Conservation (phyloP, 2,797 vertebrate species). For the Triplophysa yarkandensis region DNA sequence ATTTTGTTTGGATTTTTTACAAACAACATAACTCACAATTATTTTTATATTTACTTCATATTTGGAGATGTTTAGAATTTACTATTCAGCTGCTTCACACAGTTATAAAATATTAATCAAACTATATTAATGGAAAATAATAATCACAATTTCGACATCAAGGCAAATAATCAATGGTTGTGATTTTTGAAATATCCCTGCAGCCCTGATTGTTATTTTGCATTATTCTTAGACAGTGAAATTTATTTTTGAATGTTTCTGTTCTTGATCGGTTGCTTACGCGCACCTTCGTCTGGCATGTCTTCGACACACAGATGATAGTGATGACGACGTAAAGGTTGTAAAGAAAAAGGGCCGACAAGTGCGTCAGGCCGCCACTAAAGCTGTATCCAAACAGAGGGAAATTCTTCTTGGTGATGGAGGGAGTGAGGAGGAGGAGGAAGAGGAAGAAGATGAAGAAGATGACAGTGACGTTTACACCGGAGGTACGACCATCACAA, state of each 20-base stretch:
- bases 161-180: too few species aligned
- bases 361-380: slow-evolving; percentile 94
- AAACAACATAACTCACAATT: too few species aligned
- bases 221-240: too few species aligned
- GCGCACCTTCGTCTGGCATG: background rate
- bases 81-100: too few species aligned
- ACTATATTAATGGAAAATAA: too few species aligned
- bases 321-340: slow-evolving; percentile 92
- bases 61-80: too few species aligned
- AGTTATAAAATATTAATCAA: too few species aligned
- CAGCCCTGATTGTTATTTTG: too few species aligned
- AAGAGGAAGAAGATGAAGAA: slow-evolving; percentile 84
- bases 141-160: too few species aligned
- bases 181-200: too few species aligned
- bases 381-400: slow-evolving; percentile 95
- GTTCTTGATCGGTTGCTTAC: slow-evolving; percentile 1
- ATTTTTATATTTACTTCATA: too few species aligned
- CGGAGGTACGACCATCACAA: slow-evolving; percentile 81
- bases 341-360: slow-evolving; percentile 94
- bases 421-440: slow-evolving; percentile 93
- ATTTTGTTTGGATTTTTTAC: too few species aligned
- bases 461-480: slow-evolving; percentile 73
- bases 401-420: slow-evolving; percentile 95
- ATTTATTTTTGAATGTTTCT: background rate
- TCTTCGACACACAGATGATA: slow-evolving; percentile 81